Evolutionary conservation across 92 coral and sea anemone species (phyloP).

Genomic region (Micromussa lordhowensis): DNA sequence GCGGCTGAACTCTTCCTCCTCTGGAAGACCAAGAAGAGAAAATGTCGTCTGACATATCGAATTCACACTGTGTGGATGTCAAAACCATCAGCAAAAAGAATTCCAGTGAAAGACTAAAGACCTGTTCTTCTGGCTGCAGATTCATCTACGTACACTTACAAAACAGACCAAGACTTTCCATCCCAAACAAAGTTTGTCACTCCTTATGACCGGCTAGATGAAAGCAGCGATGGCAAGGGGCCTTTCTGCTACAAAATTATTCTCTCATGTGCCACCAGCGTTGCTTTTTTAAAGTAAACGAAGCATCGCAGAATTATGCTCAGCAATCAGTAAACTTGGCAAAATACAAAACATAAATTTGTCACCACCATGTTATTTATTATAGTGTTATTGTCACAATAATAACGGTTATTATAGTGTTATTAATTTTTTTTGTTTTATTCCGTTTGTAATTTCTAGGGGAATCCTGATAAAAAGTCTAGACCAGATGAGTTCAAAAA

Average conservation of each 20-base stretch:
- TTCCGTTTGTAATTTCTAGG: background rate
- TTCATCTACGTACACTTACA: too few species aligned
- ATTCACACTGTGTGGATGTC: too few species aligned
- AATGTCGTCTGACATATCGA: too few species aligned
- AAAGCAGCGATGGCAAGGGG: background rate
- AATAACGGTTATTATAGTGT: background rate
- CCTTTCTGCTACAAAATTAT: background rate
- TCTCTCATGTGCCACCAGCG: background rate
- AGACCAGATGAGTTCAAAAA: too few species aligned
- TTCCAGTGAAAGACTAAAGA: too few species aligned
- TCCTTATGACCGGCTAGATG: background rate
- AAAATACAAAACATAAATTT: constrained; percentile 1
- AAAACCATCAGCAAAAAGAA: too few species aligned
- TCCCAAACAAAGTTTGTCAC: background rate
- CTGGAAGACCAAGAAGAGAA: too few species aligned
- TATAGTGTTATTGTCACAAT: background rate
- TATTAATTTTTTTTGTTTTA: background rate
- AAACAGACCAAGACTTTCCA: too few species aligned
- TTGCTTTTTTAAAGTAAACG: background rate
- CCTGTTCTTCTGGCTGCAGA: too few species aligned
- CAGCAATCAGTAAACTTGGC: constrained; percentile 3
- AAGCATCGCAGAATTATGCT: background rate
- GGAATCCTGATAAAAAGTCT: too few species aligned
- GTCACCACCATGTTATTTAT: background rate
- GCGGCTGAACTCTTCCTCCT: too few species aligned